Conservation (phyloP, 2,797 vertebrate species). For the Numenius phaeopus region DNA sequence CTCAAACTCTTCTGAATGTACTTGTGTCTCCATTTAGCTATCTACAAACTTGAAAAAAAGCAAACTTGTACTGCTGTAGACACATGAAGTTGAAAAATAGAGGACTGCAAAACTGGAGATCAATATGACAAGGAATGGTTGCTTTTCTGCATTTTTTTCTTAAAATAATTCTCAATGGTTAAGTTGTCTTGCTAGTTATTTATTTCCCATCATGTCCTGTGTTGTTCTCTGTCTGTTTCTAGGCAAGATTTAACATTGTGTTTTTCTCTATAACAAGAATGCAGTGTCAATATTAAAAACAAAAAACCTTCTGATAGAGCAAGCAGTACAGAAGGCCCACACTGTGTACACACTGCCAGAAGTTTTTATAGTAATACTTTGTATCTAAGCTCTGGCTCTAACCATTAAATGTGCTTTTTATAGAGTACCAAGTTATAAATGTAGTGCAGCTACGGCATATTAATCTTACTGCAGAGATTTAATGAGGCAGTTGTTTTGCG, state of each 20-base stretch:
- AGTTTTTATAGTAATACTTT: conserved; percentile 87
- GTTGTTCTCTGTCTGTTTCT: conserved; percentile 37
- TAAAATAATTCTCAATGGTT: conserved; percentile 45
- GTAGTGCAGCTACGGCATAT: conserved; percentile 88
- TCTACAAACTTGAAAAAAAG: background rate
- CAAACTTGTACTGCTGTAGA: background rate
- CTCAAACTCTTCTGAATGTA: background rate
- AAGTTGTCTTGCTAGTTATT: conserved; percentile 30
- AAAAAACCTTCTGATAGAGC: conserved; percentile 58
- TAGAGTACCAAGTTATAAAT: conserved; percentile 89
- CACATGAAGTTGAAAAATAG: conserved; percentile 37
- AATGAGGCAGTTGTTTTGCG: conserved; percentile 96
- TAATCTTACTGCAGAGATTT: conserved; percentile 91
- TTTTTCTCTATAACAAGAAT: conserved; percentile 58
- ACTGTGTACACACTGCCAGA: conserved; percentile 74
- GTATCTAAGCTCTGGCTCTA: conserved; percentile 84
- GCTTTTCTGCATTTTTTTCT: conserved; percentile 33
- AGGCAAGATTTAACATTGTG: conserved; percentile 14
- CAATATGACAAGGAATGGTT: conserved; percentile 19
- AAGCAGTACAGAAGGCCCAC: conserved; percentile 67
- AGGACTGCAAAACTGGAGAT: conserved; percentile 10
- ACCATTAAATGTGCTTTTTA: conserved; percentile 87
- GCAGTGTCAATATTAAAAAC: conserved; percentile 32
- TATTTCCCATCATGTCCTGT: conserved; percentile 1
- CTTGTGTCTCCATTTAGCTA: background rate